phyloP scores from a whole-genome alignment of 2,888 invertebrate genomes.

The Callyntrura guangdongensis region DNA sequence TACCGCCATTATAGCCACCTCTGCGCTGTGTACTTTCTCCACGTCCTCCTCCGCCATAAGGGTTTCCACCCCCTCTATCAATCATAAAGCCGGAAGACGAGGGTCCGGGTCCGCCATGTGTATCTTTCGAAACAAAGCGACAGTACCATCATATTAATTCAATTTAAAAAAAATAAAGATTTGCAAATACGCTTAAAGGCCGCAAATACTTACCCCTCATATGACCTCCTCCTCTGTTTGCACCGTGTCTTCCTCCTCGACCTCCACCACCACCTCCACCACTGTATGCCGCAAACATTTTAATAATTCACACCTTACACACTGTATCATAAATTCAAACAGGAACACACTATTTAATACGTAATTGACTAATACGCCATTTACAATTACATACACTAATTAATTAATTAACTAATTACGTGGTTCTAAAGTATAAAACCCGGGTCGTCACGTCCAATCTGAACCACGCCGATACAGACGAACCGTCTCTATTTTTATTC shows the following conservation, averaged over 20 bases:
- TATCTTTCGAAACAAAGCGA: not conserved
- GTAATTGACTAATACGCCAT: too few species aligned
- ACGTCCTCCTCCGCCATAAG: conserved; percentile 29
- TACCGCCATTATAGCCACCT: conserved; percentile 21
- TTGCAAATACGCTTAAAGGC: too few species aligned
- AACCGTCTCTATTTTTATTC: too few species aligned
- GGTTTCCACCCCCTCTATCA: conserved; percentile 41
- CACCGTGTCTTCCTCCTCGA: conserved; percentile 41
- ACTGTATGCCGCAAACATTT: conserved; percentile 79
- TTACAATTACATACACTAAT: too few species aligned
- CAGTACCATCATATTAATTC: too few species aligned
- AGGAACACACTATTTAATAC: too few species aligned
- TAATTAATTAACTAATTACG: too few species aligned
- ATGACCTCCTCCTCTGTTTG: not conserved
- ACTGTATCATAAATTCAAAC: too few species aligned
- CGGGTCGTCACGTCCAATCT: too few species aligned
- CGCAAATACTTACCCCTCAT: conserved; percentile 41
- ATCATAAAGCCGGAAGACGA: conserved; percentile 25
- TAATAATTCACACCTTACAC: too few species aligned
- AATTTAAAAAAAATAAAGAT: not conserved
- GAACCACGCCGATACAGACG: too few species aligned
- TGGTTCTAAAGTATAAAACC: too few species aligned
- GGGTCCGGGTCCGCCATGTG: not conserved
- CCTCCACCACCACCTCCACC: conserved; percentile 40
- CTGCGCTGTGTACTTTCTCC: not conserved